These are phyloP conservation scores for Xerus rutilus DNA, from an alignment of 2,797 vertebrate species.

Conservation along the genomic window DNA sequence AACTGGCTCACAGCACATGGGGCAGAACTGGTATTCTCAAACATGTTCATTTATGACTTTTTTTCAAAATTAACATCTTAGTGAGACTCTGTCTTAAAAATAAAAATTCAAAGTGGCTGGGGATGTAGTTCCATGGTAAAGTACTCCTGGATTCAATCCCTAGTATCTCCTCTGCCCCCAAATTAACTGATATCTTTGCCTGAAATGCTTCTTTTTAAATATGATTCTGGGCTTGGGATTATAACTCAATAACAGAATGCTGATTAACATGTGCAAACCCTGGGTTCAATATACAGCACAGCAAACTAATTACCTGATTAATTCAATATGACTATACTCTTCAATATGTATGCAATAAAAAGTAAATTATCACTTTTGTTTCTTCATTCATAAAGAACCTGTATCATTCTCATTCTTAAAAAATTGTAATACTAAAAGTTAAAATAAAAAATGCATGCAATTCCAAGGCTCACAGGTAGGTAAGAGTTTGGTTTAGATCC, in stretches of 20 bases:
- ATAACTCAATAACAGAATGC: background rate
- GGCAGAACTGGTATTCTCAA: background rate
- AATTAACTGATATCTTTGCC: background rate
- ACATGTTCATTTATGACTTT: background rate
- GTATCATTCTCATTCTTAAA: background rate
- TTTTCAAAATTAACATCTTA: background rate
- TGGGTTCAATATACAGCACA: background rate
- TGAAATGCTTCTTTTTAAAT: background rate
- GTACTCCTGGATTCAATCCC: too few relatives aligned
- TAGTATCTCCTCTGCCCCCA: too few relatives aligned
- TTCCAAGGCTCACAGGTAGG: background rate
- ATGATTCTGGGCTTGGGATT: background rate
- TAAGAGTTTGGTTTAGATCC: background rate
- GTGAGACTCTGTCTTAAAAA: too few relatives aligned
- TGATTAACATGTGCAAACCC: background rate
- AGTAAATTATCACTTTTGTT: background rate
- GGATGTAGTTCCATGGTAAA: too few relatives aligned
- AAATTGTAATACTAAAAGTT: background rate
- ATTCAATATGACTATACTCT: background rate
- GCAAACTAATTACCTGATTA: background rate
- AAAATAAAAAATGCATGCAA: background rate
- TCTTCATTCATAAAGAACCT: background rate
- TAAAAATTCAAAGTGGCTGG: too few relatives aligned
- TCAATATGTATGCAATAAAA: background rate
- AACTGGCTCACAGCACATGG: background rate